Evolutionary conservation across 2,888 invertebrate species (phyloP), one percentile per base, ranked within the genome.

Genomic region (Plusia festucae): DNA sequence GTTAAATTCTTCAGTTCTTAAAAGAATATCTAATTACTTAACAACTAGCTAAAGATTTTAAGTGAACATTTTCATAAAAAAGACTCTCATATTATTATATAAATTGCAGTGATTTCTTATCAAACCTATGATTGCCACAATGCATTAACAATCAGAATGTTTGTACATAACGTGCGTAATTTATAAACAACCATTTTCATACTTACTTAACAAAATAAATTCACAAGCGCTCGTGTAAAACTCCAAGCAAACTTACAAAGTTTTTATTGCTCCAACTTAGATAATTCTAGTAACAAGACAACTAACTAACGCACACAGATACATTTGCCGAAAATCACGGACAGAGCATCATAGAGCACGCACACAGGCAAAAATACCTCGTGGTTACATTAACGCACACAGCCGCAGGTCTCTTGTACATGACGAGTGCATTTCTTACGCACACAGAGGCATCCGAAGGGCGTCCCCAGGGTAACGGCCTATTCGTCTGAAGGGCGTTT

Each of bases 401-500:
- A 20, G 11, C 0, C 16, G 18, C 11, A 20, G 9, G 15, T 18
- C 27, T 15, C n/a, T n/a, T 52, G 27, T 59, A 58, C 8, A 24
- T 63, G 34, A 70, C 24, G 59, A 68, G 60, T 81, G 79, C 81
- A 83, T 76, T 65, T 58, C n/a, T 70, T 40, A 53, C 65, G 70
- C 71, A 73, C 76, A 63, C 65, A 16, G 9, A 55, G 30, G 30
- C 8, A 7, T n/a, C 55, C 67, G 66, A 78, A 81, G 79, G 78
- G 74, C 76, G 71, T 66, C 73, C 80, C 60, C 71, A 76, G 84
- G 74, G 73, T 83, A 79, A 81, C 68, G 82, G 64, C 80, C 84
- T 76, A 59, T 51, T 59, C 61, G 82, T 85, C 85, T 86, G 85
- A 82, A 86, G 85, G 85, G 82, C 82, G 70, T 63, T 71, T 75